Evolutionary conservation across 2,888 invertebrate species (phyloP), one percentile per base, ranked within the genome.

Genomic region (Eulithis testata): DNA sequence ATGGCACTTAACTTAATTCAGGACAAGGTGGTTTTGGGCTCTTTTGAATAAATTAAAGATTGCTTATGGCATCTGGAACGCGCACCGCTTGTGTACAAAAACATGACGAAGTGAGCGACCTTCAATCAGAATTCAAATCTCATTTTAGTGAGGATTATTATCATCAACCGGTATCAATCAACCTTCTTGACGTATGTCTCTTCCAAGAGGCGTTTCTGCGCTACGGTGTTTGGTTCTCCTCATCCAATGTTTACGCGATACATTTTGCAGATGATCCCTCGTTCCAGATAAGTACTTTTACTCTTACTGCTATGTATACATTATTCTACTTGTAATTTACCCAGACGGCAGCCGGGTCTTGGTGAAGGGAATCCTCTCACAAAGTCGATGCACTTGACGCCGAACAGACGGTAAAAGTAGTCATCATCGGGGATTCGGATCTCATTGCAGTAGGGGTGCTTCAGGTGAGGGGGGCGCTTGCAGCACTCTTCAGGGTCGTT

Each of bases 401-500:
- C 95, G 86, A 96, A 97, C 49, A 97, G 92, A 5, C 96, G 94
- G 93, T 97, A 98, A 94, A 98, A 98, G 85, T 97, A 97, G 84
- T 98, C 98, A 82, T 98, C 97, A 73, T 96, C 97, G 0, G 98
- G 98, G 56, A 98, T 95, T 63, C 94, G 93, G 76, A 98, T 97
- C 90, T 98, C 97, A 87, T 98, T 96, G 84, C 98, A 98, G 85
- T 98, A 97, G 0, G 97, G 98, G 89, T 98, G 97, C 84, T 97
- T 97, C 60, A 96, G 93, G 77, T 97, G 97, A 11, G 95, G 94
- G 0, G 97, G 96, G 27, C 97, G 95, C 80, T 96, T 94, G 88
- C 98, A 98, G 85, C 98, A 98, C 85, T 97, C 97, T 85, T 98
- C 97, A 2, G 97, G 97, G 86, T 98, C 98, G 87, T 98, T 98